Conservation (phyloP, 2,113 vertebrate species). For the Indri indri region DNA sequence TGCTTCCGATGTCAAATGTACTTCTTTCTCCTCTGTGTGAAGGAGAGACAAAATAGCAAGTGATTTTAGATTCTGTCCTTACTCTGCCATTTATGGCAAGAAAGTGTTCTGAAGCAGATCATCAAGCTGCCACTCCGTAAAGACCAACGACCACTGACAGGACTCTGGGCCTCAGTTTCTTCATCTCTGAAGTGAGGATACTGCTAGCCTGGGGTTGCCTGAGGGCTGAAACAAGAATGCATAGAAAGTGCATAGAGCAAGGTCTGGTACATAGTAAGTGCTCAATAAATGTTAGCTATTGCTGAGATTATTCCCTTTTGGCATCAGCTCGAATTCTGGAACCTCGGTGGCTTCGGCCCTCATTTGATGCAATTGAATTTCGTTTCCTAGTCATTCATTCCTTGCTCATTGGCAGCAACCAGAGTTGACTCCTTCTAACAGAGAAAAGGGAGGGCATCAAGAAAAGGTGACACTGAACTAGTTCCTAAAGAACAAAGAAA, state of each 20-base stretch:
- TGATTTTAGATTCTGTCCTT: neutral
- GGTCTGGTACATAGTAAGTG: neutral
- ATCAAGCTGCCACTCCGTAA: neutral
- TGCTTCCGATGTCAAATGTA: neutral
- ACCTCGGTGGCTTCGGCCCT: neutral
- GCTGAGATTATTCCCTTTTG: neutral
- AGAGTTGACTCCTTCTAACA: neutral
- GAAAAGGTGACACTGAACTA: neutral
- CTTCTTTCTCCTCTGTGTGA: neutral
- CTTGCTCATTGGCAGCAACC: neutral
- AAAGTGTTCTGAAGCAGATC: neutral
- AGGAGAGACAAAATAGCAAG: neutral
- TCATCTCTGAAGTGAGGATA: neutral
- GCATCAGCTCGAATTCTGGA: neutral
- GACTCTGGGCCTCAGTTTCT: neutral
- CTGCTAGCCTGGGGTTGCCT: neutral
- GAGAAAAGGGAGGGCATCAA: neutral
- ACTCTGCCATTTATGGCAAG: neutral
- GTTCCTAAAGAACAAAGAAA: neutral
- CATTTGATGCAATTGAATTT: neutral
- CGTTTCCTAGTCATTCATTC: neutral
- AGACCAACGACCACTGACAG: neutral
- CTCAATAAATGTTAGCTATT: neutral
- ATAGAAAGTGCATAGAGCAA: neutral
- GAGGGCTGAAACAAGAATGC: neutral